Base-by-base conservation (phyloP, 64 coral and sea anemone genomes). In the Montipora foliosa region DNA sequence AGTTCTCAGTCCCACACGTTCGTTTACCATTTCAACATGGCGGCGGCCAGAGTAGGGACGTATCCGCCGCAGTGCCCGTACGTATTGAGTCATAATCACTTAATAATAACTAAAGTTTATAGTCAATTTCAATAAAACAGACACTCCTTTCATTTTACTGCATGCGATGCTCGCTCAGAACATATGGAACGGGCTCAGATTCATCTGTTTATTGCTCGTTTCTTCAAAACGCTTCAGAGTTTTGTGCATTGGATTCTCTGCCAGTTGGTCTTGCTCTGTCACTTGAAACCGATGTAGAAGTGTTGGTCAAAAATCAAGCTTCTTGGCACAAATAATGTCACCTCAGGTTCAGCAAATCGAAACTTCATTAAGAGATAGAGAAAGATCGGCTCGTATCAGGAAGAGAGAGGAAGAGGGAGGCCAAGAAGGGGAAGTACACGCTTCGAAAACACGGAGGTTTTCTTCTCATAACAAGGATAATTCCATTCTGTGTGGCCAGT, bases 261-360 rank as follows among this genome's bases (percentile, higher is more conserved):
- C 90, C 90, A 19, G 16, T 64, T 11, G 13, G n/a, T 75, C 46
- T 92, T 60, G 7, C 21, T 44, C 52, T 92, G 37, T 60, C 66
- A 13, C 47, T 64, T 17, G 90, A 92, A 14, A 51, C 52, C 74
- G 5, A 50, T 80, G 83, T 59, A 44, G 92, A 89, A 75, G 44
- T 81, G 60, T 89, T 95, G 47, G 62, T 95, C 55, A 53, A 95
- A 17, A 95, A 95, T 1, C n/a, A 90, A 78, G 87, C 93, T 15
- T 84, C 71, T 29, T 95, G 93, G 79, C 79, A 95, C 84, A 95
- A 90, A 29, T 95, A 88, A 12, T 90, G 93, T 29, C 48, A 95
- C 79, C 50, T 90, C 21, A 19, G 84, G 69, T 90, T 95, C 47
- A 95, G 59, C 69, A 46, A 37, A 3, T 90, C 87, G 13, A 90